Base-by-base conservation (phyloP, 2,113 vertebrate genomes). In the Anthoscopus minutus region DNA sequence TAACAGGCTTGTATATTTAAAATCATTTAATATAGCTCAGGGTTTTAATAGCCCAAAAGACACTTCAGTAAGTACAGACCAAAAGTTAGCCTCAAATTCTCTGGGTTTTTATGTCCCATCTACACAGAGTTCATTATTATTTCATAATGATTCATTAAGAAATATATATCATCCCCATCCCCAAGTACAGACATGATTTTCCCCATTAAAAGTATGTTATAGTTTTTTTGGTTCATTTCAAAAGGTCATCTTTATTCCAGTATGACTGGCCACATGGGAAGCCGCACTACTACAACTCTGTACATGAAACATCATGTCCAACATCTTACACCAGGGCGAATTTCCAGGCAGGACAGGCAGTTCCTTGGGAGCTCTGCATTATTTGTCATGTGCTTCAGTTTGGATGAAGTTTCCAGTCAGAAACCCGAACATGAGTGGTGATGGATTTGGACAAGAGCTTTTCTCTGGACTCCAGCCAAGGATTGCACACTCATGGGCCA, bases 21-120 rank as follows among this genome's bases (percentile, higher is more conserved):
- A 83, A 92, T 67, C 28, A 86, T 86, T 94, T 92, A 86, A 86
- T 78, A 60, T 13, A 94, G 70, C 87, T 51, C 54, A 73, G 45
- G 57, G 80, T 84, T 92, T 91, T 90, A 86, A 86, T 61, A 94
- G 88, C 38, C 35, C 31, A 66, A 67, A 92, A 93, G 40, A 62
- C 28, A 92, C 25, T 44, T 94, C 54, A 73, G 1, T 44, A 78
- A 90, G 48, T 44, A n/a, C 28, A 66, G 44, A 83, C 1, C 0
- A 4, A 71, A 89, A 92, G 42, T 44, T 47, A 94, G 72, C 51
- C 48, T 47, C 27, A 13, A 28, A 73, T 73, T 72, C 70, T 89
- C 83, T 7, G 2, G 22, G 37, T 57, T 89, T 85, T 71, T 30
- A 76, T 44, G 33, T 18, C 25, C 3, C 3, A 0, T 40, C 74